A percentile compares a stretch with the other conserved stretches of the same genome.
Conservation (phyloP, 2,888 invertebrate species). For the Parascotia fuliginaria region DNA sequence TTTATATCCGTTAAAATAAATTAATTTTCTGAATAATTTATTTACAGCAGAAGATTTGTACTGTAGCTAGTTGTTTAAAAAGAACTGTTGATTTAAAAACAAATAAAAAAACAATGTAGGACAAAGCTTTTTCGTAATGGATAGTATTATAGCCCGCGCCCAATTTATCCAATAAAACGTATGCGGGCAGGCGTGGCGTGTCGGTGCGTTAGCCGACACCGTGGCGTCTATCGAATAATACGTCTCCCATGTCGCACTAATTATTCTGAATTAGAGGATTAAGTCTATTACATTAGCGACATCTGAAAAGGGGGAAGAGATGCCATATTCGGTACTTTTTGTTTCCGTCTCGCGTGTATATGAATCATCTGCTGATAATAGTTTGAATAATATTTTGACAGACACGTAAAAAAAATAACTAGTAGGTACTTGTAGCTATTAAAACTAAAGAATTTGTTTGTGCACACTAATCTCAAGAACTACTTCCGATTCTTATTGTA, state of each 20-base stretch:
- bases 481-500: too few species aligned
- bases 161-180: constrained; percentile 80
- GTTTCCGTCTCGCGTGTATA: constrained; percentile 15
- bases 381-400: constrained; percentile 8
- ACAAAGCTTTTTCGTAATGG: constrained; percentile 66
- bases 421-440: too few species aligned
- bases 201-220: constrained; percentile 53
- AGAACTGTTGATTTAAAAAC: too few species aligned
- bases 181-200: constrained; percentile 73
- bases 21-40: too few species aligned
- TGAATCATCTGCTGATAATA: constrained; percentile 24
- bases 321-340: constrained; percentile 1
- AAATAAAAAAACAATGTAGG: constrained; percentile 60
- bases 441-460: too few species aligned
- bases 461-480: too few species aligned
- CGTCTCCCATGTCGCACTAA: constrained; percentile 64
- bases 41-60: too few species aligned
- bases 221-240: constrained; percentile 51
- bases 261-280: constrained; percentile 72
- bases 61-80: too few species aligned
- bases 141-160: constrained; percentile 59
- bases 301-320: constrained; percentile 21
- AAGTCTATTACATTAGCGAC: constrained; percentile 57
- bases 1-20: too few species aligned
- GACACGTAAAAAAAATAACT: too few species aligned